phyloP scores from a whole-genome alignment of 1,140 invertebrate species.

The Leptinotarsa lineolata region DNA sequence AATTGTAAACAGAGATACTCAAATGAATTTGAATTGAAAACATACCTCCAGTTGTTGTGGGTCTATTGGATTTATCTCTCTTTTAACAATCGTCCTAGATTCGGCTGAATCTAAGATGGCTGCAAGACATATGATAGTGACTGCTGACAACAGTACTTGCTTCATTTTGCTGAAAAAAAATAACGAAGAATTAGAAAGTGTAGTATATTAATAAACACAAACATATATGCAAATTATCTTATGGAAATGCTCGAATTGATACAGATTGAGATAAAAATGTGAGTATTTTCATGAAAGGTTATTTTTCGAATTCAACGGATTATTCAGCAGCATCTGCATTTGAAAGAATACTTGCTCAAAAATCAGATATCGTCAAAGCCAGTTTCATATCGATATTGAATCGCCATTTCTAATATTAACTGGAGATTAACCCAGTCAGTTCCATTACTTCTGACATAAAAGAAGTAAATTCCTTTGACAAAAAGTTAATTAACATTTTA shows the following conservation, averaged over 20 bases:
- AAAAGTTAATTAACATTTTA: too few relatives aligned
- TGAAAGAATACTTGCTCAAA: neutral
- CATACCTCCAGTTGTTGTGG: constrained; percentile 7
- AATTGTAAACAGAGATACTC: too few relatives aligned
- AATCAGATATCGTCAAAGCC: neutral
- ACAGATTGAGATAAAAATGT: neutral
- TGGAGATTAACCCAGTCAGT: too few relatives aligned
- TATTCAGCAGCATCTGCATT: neutral
- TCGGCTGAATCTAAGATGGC: constrained; percentile 39
- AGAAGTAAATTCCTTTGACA: too few relatives aligned
- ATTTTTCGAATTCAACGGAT: neutral
- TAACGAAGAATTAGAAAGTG: constrained; percentile 17
- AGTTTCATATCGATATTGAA: too few relatives aligned
- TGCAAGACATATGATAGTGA: constrained; percentile 36
- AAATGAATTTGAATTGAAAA: neutral
- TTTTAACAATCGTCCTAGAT: constrained; percentile 45
- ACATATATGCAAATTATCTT: neutral
- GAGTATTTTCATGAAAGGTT: too few relatives aligned
- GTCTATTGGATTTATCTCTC: constrained; percentile 25
- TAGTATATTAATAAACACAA: neutral
- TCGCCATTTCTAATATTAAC: too few relatives aligned
- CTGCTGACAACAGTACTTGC: constrained; percentile 41
- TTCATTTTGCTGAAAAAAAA: constrained; percentile 46
- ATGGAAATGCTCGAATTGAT: neutral
- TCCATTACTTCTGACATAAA: too few relatives aligned